A percentile compares a stretch with the other conserved stretches of the same genome.
These are phyloP conservation scores for Drosophila mayri DNA, from an alignment of 1,140 invertebrate species.

Conservation along the genomic window DNA sequence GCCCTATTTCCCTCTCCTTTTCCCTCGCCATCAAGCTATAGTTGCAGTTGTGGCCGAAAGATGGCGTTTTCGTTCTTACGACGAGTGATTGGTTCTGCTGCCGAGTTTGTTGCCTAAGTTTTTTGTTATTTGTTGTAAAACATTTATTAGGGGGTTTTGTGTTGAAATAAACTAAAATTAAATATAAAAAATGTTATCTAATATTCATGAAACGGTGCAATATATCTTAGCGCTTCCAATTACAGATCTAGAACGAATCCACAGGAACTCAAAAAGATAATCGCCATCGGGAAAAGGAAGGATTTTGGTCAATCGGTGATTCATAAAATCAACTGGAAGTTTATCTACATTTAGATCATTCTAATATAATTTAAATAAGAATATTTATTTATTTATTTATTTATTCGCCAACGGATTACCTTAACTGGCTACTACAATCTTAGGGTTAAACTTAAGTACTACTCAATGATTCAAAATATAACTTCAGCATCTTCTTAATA, in stretches of 20 bases:
- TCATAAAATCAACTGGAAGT: constrained; percentile 1
- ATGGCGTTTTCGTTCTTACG: too few relatives aligned
- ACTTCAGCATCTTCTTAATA: too few relatives aligned
- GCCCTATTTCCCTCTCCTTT: too few relatives aligned
- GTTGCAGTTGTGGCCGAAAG: too few relatives aligned
- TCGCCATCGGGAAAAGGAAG: constrained; percentile 21
- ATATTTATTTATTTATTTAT: too few relatives aligned
- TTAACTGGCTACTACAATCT: too few relatives aligned
- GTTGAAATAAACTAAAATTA: too few relatives aligned
- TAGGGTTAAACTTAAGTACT: too few relatives aligned
- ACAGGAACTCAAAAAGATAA: constrained; percentile 9
- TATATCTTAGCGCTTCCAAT: neutral
- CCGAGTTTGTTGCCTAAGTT: constrained; percentile 77
- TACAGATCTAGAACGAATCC: neutral
- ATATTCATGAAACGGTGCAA: neutral
- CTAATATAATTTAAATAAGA: neutral
- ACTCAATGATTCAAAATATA: too few relatives aligned
- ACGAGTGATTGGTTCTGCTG: neutral
- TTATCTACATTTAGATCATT: constrained; percentile 1
- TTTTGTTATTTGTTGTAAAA: constrained; percentile 45
- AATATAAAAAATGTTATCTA: neutral
- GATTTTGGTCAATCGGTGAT: neutral
- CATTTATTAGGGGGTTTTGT: too few relatives aligned
- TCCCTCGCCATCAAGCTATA: too few relatives aligned
- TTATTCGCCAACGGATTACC: too few relatives aligned